Evolutionary conservation across 2,888 invertebrate species (phyloP).

Genomic region (Pheosia tremula): DNA sequence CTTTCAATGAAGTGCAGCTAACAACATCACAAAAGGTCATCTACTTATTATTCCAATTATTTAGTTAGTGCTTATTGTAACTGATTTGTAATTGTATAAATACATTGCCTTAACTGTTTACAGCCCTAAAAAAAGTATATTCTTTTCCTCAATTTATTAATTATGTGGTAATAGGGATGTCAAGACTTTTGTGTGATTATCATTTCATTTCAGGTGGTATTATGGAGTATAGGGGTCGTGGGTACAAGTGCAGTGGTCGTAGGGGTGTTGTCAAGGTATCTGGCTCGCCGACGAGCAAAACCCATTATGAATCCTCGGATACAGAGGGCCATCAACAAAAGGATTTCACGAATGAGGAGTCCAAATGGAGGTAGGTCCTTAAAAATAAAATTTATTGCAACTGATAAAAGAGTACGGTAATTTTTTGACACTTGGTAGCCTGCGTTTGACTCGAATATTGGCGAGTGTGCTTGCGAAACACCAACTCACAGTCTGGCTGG

Average conservation of each 20-base stretch:
- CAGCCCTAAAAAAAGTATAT: no score
- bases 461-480: no score
- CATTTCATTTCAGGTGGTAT: slow-evolving; percentile 82
- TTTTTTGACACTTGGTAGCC: no score
- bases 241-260: slow-evolving; percentile 91
- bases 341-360: slow-evolving; percentile 87
- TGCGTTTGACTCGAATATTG: no score
- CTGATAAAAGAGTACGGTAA: no score
- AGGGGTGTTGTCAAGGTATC: slow-evolving; percentile 91
- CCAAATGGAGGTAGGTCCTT: slow-evolving; percentile 84
- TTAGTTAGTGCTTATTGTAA: no score
- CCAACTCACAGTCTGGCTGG: no score
- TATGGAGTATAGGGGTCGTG: slow-evolving; percentile 88
- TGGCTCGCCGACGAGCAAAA: slow-evolving; percentile 88
- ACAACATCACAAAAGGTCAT: slow-evolving; percentile 89
- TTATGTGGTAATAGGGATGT: neutral
- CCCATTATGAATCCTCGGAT: slow-evolving; percentile 86
- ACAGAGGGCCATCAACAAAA: slow-evolving; percentile 82
- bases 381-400: slow-evolving; percentile 10
- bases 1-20: slow-evolving; percentile 80
- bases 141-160: no score
- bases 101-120: no score
- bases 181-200: slow-evolving; percentile 5
- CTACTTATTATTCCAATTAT: no score
- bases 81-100: no score